These are phyloP conservation scores for Nephrotoma appendiculata DNA, from an alignment of 2,888 invertebrate genomes.

Conservation along the genomic window DNA sequence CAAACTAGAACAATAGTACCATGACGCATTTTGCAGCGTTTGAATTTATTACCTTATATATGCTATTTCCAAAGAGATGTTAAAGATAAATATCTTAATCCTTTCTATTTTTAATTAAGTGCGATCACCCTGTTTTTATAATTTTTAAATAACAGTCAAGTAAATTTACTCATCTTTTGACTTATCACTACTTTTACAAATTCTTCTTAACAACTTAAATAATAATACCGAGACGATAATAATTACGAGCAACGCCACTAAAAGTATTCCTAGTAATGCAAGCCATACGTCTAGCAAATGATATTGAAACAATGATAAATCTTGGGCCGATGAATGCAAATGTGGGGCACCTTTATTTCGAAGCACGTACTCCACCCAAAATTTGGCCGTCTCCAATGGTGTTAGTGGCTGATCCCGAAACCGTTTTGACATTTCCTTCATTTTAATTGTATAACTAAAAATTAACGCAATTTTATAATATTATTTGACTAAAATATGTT, in stretches of 20 bases:
- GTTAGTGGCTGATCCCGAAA: conserved; percentile 9
- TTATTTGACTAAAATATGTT: background rate
- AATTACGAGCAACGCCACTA: background rate
- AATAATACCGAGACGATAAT: background rate
- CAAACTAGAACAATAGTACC: too few species aligned
- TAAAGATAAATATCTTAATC: too few species aligned
- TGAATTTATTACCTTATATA: too few species aligned
- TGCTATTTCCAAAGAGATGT: too few species aligned
- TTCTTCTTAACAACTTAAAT: background rate
- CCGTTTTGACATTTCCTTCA: conserved; percentile 1
- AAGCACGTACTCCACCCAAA: conserved; percentile 9
- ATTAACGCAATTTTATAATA: background rate
- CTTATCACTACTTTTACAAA: background rate
- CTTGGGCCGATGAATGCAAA: background rate
- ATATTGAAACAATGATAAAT: conserved; percentile 9
- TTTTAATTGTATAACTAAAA: conserved; percentile 5
- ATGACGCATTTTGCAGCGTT: too few species aligned
- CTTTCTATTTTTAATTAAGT: too few species aligned
- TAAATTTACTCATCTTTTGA: background rate
- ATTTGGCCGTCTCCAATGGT: conserved; percentile 9
- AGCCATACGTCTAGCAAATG: conserved; percentile 8
- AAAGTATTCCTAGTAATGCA: background rate
- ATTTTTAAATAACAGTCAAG: too few species aligned
- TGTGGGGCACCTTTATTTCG: conserved; percentile 9
- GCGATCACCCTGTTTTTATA: too few species aligned